Conservation (phyloP, 2,113 vertebrate genomes). For the Oryzias melastigma region DNA sequence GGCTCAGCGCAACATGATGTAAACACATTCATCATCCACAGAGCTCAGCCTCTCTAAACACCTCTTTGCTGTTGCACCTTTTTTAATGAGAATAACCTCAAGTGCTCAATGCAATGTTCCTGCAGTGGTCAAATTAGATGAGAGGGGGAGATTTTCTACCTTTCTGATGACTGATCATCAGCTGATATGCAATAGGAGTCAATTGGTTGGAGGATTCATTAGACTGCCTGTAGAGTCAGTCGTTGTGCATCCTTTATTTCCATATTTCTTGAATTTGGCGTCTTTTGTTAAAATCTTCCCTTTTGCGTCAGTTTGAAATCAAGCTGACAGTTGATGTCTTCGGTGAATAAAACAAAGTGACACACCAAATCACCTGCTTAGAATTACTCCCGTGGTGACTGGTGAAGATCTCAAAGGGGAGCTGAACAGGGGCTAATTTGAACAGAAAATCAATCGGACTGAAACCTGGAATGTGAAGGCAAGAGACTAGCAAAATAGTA, state of each 20-base stretch:
- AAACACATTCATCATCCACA: slow-evolving; percentile 55
- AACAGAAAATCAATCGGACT: slow-evolving; percentile 1
- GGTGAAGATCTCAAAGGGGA: not conserved
- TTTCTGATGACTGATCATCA: slow-evolving; percentile 11
- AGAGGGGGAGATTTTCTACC: slow-evolving; percentile 8
- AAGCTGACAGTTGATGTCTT: too few relatives aligned
- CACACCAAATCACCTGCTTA: not conserved
- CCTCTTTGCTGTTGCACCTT: slow-evolving; percentile 32
- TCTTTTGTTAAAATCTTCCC: not conserved
- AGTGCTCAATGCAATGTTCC: slow-evolving; percentile 15
- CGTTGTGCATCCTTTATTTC: too few relatives aligned
- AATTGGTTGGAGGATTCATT: not conserved
- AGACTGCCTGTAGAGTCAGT: not conserved
- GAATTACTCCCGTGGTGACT: not conserved
- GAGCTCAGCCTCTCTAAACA: slow-evolving; percentile 20
- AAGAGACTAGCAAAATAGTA: too few relatives aligned
- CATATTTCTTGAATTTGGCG: too few relatives aligned
- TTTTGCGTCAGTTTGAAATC: not conserved
- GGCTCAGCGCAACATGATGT: slow-evolving; percentile 39
- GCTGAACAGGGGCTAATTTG: not conserved
- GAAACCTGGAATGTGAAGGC: not conserved
- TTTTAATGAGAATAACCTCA: slow-evolving; percentile 18
- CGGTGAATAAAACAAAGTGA: not conserved
- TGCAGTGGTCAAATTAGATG: slow-evolving; percentile 35
- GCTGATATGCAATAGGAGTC: slow-evolving; percentile 3